Conservation (phyloP, 2,113 vertebrate species). For the Melanocharis versteri region DNA sequence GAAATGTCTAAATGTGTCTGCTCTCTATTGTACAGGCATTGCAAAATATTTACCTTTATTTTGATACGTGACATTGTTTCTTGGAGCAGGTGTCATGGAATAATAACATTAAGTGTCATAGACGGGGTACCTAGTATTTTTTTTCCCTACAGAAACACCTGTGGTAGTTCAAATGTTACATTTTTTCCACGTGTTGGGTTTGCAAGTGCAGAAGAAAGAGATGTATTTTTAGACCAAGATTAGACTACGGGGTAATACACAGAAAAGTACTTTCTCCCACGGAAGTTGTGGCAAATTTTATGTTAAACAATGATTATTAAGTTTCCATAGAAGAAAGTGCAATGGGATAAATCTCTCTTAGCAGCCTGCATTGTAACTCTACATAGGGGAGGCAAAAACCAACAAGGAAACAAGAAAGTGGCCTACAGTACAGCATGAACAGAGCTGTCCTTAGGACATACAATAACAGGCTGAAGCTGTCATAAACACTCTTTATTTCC, state of each 20-base stretch:
- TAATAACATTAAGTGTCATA: neutral
- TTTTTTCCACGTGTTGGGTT: neutral
- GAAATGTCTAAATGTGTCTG: neutral
- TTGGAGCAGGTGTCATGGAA: neutral
- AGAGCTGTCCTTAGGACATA: neutral
- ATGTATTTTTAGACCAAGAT: neutral
- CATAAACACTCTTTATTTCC: neutral
- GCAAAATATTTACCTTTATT: neutral
- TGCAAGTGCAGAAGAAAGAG: neutral
- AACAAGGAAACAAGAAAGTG: neutral
- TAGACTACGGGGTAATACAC: neutral
- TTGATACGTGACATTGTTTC: neutral
- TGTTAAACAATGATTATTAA: neutral
- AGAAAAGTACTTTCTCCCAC: neutral
- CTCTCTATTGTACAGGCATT: neutral
- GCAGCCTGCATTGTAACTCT: neutral
- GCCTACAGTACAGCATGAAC: neutral
- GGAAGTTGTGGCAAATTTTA: neutral
- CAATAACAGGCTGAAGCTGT: neutral
- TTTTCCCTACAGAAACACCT: neutral
- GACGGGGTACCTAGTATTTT: neutral
- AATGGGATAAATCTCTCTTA: neutral
- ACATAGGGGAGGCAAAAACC: rapidly evolving
- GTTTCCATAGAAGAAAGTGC: neutral
- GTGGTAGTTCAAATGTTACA: neutral